Evolutionary conservation across 2,888 invertebrate species (phyloP).

Genomic region (Cephus nigrinus): DNA sequence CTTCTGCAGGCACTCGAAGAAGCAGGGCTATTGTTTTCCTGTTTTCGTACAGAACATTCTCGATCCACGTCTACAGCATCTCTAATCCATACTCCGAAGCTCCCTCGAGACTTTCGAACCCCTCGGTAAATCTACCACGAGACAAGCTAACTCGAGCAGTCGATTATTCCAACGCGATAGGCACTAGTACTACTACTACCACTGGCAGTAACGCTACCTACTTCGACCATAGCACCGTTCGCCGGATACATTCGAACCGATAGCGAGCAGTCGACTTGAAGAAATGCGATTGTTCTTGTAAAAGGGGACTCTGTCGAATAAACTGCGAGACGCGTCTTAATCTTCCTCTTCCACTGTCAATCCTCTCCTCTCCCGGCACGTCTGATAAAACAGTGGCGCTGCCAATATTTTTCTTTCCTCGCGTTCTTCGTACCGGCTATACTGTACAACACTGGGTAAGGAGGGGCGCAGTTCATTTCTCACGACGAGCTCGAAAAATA

Average conservation of each 20-base stretch:
- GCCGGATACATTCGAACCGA: background rate
- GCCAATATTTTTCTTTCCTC: too few relatives aligned
- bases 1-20: conserved; percentile 24
- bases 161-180: background rate
- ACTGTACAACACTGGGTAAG: background rate
- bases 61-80: conserved; percentile 21
- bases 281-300: background rate
- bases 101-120: background rate
- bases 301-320: background rate
- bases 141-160: background rate
- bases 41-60: conserved; percentile 20
- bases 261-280: background rate
- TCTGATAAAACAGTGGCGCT: background rate
- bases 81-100: conserved; percentile 19
- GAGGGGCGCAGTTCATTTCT: conserved; percentile 40
- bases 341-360: background rate
- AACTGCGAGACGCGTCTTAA: background rate
- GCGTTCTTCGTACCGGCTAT: too few relatives aligned
- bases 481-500: conserved; percentile 37
- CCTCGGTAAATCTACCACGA: background rate
- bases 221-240: background rate
- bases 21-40: conserved; percentile 20
- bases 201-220: too few relatives aligned
- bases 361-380: background rate
- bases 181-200: background rate